These are phyloP conservation scores for Chrysaora quinquecirrha DNA, from an alignment of 30 jellyfish, hydroid and myxozoan genomes.

Conservation along the genomic window DNA sequence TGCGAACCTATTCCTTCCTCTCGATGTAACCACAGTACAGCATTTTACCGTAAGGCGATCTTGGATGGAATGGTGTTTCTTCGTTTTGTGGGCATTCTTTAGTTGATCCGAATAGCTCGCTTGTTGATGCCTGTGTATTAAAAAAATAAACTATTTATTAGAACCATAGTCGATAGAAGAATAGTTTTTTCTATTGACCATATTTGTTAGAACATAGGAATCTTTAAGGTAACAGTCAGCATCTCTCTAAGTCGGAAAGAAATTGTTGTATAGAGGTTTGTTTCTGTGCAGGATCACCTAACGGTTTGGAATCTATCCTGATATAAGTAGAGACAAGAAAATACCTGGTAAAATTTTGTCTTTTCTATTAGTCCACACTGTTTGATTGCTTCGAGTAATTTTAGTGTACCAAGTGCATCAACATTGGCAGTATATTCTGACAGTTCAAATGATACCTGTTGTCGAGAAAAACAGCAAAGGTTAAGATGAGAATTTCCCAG, in stretches of 20 bases:
- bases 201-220: no score
- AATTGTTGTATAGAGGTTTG: no score
- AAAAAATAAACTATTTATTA: no score
- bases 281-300: no score
- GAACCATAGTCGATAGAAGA: no score
- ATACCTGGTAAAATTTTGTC: slow-evolving; percentile 94
- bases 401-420: slow-evolving; percentile 97
- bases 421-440: slow-evolving; percentile 98
- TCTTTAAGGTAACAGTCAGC: no score
- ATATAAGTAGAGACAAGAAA: no score
- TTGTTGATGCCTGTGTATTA: slow-evolving; percentile 99
- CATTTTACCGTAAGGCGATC: slow-evolving; percentile 98
- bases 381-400: slow-evolving; percentile 92
- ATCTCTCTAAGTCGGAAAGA: no score
- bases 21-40: no score
- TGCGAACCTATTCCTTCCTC: no score
- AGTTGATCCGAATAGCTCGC: slow-evolving; percentile 97
- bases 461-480: slow-evolving; percentile 7
- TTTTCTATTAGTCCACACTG: slow-evolving; percentile 68
- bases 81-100: slow-evolving; percentile 93
- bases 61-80: slow-evolving; percentile 93
- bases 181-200: no score
- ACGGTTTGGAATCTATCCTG: no score
- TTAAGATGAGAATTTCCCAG: neutral
- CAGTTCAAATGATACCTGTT: slow-evolving; percentile 95